A percentile compares a stretch with the other conserved stretches of the same genome.
Evolutionary conservation across 2,888 invertebrate species (phyloP).

Genomic region (Ceraclea dissimilis): DNA sequence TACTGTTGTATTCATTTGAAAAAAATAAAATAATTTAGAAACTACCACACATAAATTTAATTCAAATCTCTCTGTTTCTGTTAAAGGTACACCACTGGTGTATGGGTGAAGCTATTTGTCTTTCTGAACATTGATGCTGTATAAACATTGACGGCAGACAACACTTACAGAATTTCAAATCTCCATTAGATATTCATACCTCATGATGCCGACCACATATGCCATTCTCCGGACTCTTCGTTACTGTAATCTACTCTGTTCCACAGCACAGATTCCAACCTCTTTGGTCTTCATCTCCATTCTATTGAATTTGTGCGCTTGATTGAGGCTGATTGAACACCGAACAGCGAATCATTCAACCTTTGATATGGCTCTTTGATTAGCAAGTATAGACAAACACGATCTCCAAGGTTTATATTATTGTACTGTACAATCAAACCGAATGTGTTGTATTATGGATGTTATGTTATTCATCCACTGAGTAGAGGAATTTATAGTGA

Average conservation of each 20-base stretch:
- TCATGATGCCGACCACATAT: slow-evolving; percentile 15
- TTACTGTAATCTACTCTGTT: slow-evolving; percentile 9
- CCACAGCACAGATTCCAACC: slow-evolving; percentile 11
- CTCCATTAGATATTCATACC: slow-evolving; percentile 48
- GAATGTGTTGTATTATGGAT: no score
- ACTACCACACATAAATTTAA: no score
- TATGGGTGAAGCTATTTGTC: slow-evolving; percentile 16
- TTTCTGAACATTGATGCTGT: slow-evolving; percentile 28
- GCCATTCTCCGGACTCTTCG: not conserved
- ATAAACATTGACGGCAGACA: slow-evolving; percentile 43
- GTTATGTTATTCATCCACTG: no score
- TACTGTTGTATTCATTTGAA: no score
- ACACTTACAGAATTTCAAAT: slow-evolving; percentile 46
- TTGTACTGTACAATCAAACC: no score
- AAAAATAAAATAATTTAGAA: no score
- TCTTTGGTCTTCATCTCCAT: not conserved
- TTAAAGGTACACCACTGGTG: no score
- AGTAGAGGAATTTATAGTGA: no score
- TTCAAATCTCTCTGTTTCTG: no score
- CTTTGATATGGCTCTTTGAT: not conserved
- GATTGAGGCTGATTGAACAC: slow-evolving; percentile 17
- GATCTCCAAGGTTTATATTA: not conserved
- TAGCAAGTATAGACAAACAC: not conserved
- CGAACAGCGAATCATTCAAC: slow-evolving; percentile 1
- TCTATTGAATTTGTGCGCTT: slow-evolving; percentile 14